Conservation (phyloP, 2,113 vertebrate species). For the Tylochromis polylepis region DNA sequence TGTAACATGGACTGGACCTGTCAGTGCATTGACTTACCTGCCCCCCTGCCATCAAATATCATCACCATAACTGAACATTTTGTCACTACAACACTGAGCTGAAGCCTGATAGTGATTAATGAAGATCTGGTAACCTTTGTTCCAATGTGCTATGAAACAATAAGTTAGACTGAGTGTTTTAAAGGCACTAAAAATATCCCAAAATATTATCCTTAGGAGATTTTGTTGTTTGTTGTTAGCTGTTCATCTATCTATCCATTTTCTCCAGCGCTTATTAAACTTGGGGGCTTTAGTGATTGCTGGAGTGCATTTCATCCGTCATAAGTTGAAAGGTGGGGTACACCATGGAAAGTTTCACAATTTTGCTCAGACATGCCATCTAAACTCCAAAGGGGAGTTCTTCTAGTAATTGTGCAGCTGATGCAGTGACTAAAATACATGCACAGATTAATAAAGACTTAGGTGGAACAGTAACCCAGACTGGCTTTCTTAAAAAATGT, state of each 20-base stretch:
- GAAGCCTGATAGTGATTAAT: not conserved
- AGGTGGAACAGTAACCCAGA: not conserved
- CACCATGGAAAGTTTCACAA: not conserved
- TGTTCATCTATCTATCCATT: not conserved
- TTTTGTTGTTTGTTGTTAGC: too few species aligned
- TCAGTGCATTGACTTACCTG: constrained; percentile 11
- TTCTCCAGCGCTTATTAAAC: not conserved
- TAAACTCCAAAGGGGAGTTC: not conserved
- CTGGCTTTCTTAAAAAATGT: not conserved
- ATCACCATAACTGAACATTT: not conserved
- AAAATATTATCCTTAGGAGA: too few species aligned
- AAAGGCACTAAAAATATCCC: too few species aligned
- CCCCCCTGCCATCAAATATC: not conserved
- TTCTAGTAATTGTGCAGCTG: not conserved
- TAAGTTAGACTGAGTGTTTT: too few species aligned
- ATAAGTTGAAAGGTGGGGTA: not conserved
- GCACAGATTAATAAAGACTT: not conserved
- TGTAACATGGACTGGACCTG: not conserved
- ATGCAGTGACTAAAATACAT: not conserved
- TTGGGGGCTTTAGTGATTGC: not conserved
- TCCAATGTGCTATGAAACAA: not conserved
- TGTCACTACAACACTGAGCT: not conserved
- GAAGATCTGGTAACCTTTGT: not conserved
- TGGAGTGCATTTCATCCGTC: not conserved
- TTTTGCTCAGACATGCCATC: not conserved